Conservation (phyloP, 2,888 invertebrate species). For the Troides oblongomaculatus region DNA sequence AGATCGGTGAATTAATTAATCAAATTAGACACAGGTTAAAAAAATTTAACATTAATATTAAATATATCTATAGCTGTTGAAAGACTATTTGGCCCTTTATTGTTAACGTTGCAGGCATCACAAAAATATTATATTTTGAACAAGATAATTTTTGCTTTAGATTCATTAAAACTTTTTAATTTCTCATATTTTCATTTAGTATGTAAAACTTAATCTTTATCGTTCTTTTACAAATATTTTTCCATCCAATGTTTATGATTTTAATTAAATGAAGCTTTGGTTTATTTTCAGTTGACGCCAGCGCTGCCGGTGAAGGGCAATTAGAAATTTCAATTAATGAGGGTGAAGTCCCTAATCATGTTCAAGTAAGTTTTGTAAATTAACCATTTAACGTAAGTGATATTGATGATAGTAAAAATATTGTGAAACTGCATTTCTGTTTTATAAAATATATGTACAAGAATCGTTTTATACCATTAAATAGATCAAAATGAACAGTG, state of each 20-base stretch:
- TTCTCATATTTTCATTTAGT: not conserved
- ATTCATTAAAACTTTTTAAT: not conserved
- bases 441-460: not conserved
- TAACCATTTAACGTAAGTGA: not conserved
- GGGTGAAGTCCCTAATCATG: constrained; percentile 99
- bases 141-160: not conserved
- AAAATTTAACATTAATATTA: too few relatives aligned
- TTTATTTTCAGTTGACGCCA: constrained; percentile 92
- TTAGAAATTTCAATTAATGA: constrained; percentile 99
- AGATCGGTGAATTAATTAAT: too few relatives aligned
- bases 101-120: too few relatives aligned
- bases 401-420: not conserved
- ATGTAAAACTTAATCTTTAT: not conserved
- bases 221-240: too few relatives aligned
- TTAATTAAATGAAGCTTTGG: constrained; percentile 21
- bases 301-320: constrained; percentile 99
- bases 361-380: constrained; percentile 78
- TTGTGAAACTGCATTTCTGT: not conserved
- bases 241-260: not conserved
- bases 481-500: too few relatives aligned
- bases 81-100: too few relatives aligned
- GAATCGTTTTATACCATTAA: too few relatives aligned
- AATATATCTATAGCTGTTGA: too few relatives aligned
- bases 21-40: too few relatives aligned
- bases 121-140: not conserved